A percentile compares a stretch with the other conserved stretches of the same genome.
These are phyloP conservation scores for Caenorhabditis tropicalis DNA, from an alignment of 1,140 invertebrate species.

Conservation along the genomic window DNA sequence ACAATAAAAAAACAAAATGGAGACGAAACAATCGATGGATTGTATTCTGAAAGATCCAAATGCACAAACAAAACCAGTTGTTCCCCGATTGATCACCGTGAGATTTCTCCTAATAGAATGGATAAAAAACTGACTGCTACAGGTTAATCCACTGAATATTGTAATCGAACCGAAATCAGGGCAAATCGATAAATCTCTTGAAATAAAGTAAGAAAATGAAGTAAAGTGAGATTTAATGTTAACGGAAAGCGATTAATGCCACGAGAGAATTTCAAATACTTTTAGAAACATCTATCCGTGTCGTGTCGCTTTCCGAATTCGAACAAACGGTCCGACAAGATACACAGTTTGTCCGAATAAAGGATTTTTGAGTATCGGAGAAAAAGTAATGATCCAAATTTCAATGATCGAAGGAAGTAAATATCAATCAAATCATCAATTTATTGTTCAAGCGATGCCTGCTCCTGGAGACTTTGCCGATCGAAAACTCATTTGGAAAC, in stretches of 20 bases:
- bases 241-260: background rate
- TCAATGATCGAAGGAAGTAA: slow-evolving; percentile 20
- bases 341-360: slow-evolving; percentile 22
- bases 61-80: background rate
- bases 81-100: slow-evolving; percentile 10
- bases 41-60: background rate
- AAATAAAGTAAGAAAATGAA: background rate
- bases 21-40: slow-evolving; percentile 22
- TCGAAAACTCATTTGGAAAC: slow-evolving; percentile 25
- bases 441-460: slow-evolving; percentile 3
- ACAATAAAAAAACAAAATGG: slow-evolving; percentile 1
- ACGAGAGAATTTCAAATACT: background rate
- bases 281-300: slow-evolving; percentile 27
- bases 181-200: slow-evolving; percentile 17
- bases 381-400: background rate
- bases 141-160: slow-evolving; percentile 19
- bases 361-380: slow-evolving; percentile 25
- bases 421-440: slow-evolving; percentile 36
- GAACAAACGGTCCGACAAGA: slow-evolving; percentile 8
- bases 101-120: background rate
- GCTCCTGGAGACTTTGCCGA: slow-evolving; percentile 20
- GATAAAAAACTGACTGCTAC: background rate
- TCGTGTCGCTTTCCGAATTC: slow-evolving; percentile 16
- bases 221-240: background rate
- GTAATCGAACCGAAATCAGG: background rate